A percentile compares a stretch with the other conserved stretches of the same genome.
phyloP scores from a whole-genome alignment of 2,888 invertebrate genomes.

The Conchocele bisecta region DNA sequence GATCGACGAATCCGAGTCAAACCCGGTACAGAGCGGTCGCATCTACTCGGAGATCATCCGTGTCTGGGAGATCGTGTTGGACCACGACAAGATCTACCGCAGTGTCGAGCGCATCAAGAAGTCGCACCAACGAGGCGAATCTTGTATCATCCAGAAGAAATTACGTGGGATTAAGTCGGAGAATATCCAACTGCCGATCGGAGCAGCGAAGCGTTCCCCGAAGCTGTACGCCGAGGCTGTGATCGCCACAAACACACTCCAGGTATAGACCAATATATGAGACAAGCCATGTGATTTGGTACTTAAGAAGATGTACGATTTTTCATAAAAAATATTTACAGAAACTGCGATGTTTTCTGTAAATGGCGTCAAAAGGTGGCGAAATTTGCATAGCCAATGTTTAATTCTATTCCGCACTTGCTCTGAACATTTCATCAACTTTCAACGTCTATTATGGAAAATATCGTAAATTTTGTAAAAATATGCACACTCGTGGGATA shows the following conservation, averaged over 20 bases:
- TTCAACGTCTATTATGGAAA: no score
- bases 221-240: slow-evolving; percentile 66
- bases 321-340: no score
- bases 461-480: no score
- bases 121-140: slow-evolving; percentile 71
- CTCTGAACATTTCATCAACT: no score
- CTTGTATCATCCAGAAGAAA: slow-evolving; percentile 71
- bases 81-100: slow-evolving; percentile 62
- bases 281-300: no score
- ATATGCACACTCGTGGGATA: no score
- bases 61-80: slow-evolving; percentile 64
- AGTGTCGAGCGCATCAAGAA: slow-evolving; percentile 65
- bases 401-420: no score
- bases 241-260: slow-evolving; percentile 36
- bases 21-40: slow-evolving; percentile 61
- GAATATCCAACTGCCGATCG: slow-evolving; percentile 24
- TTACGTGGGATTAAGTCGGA: slow-evolving; percentile 61
- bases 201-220: slow-evolving; percentile 55
- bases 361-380: no score
- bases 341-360: no score
- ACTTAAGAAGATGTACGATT: no score
- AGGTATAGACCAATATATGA: no score
- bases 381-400: no score
- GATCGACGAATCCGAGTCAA: slow-evolving; percentile 44
- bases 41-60: slow-evolving; percentile 74